Evolutionary conservation across 1,140 invertebrate genomes (phyloP), one percentile per base, ranked within the genome.

Genomic region (Drosophila mojavensis): DNA sequence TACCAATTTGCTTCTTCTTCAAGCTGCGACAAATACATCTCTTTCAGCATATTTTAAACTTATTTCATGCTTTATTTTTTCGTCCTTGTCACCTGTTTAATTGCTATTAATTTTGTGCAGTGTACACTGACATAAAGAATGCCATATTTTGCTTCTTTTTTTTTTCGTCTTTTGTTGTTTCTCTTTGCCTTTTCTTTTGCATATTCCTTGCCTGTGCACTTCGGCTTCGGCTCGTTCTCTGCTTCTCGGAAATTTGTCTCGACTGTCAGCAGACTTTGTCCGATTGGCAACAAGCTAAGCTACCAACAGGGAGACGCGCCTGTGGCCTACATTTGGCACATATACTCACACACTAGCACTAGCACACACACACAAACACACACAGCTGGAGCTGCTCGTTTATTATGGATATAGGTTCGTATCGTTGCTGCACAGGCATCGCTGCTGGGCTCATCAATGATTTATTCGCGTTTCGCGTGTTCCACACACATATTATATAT

Each of bases 391-490:
- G 15, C 41, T 51, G 48, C 56, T 67, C 55, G 55, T 53, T 68
- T 62, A 58, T 74, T 61, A 68, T 69, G 56, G 63, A 41, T 51
- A 26, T 47, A 69, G 69, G 65, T 59, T 60, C 58, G 58, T 60
- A 48, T 60, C 43, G 58, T 33, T 60, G 24, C 28, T 47, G 43
- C n/a, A 30, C 58, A 60, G 43, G 28, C 36, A 17, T 54, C 33
- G 47, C 39, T 39, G 53, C 64, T 55, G 74, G 74, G 76, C 68
- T 79, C 83, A 88, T 88, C 83, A 88, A 88, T 88, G 83, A 88
- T 88, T 88, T 88, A 88, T 88, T 88, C 75, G 83, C 62, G 69
- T 88, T 78, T 88, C 83, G 83, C 83, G 83, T 88, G 83, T 79
- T 76, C 55, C 68, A 71, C 75, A 63, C 64, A 73, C 28, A 62